phyloP scores from a whole-genome alignment of 2,888 invertebrate genomes.

The Aelia acuminata region DNA sequence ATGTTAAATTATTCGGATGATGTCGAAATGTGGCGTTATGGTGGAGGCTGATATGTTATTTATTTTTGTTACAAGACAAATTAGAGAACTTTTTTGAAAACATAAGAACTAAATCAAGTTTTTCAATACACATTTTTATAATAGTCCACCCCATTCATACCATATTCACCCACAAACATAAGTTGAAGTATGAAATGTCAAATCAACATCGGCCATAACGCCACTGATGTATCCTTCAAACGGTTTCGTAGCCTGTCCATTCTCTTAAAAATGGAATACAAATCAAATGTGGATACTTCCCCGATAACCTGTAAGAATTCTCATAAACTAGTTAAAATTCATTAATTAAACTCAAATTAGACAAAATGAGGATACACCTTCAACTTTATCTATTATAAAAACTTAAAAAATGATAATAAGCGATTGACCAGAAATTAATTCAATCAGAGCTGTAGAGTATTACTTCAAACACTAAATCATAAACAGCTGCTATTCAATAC shows the following conservation, averaged over 20 bases:
- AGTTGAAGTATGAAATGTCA: no score
- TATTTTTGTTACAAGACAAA: no score
- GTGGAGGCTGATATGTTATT: no score
- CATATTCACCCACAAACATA: no score
- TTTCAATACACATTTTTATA: no score
- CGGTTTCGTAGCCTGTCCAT: background rate
- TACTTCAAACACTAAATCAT: background rate
- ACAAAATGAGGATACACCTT: background rate
- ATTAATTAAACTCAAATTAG: background rate
- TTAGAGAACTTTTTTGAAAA: no score
- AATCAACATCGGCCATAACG: no score
- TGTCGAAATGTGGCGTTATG: no score
- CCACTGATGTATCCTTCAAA: background rate
- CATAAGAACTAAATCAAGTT: no score
- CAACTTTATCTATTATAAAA: background rate
- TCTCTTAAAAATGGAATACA: background rate
- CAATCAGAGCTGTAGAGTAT: background rate
- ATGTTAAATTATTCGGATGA: no score
- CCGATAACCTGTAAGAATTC: no score
- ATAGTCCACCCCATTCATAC: no score
- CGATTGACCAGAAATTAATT: background rate
- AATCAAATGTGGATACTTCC: conserved; percentile 2
- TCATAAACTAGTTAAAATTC: background rate
- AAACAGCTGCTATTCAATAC: background rate
- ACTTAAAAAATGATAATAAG: background rate